These are phyloP conservation scores for Octopus sinensis DNA, from an alignment of 1,140 invertebrate species.

Conservation along the genomic window DNA sequence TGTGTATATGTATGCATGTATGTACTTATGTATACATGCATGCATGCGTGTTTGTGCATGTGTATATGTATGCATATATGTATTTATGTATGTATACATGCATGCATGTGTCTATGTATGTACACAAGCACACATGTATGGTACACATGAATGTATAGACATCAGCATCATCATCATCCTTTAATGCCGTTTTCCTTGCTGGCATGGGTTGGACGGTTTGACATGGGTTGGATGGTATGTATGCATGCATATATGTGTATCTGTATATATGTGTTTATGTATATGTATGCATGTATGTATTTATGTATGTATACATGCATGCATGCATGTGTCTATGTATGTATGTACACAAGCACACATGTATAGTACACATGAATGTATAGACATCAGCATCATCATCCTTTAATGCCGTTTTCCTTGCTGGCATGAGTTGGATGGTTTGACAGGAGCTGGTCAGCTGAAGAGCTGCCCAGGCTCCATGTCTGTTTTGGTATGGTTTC, in stretches of 20 bases:
- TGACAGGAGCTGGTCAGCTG: no score
- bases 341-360: no score
- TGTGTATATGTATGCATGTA: background rate
- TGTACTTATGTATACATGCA: background rate
- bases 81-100: background rate
- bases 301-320: no score
- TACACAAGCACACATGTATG: background rate
- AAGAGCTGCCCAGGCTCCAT: no score
- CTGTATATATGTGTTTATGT: background rate
- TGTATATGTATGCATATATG: background rate
- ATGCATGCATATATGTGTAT: background rate
- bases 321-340: no score
- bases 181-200: background rate
- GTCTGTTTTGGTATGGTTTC: no score
- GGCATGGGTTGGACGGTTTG: background rate
- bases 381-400: no score
- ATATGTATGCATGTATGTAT: background rate
- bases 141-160: background rate
- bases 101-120: background rate
- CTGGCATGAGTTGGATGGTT: no score
- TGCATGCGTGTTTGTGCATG: background rate
- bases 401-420: no score
- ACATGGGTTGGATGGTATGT: background rate
- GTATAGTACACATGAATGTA: no score
- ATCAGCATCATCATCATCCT: background rate